Evolutionary conservation across 2,797 vertebrate species (phyloP).

Genomic region (Chiroxiphia lanceolata): DNA sequence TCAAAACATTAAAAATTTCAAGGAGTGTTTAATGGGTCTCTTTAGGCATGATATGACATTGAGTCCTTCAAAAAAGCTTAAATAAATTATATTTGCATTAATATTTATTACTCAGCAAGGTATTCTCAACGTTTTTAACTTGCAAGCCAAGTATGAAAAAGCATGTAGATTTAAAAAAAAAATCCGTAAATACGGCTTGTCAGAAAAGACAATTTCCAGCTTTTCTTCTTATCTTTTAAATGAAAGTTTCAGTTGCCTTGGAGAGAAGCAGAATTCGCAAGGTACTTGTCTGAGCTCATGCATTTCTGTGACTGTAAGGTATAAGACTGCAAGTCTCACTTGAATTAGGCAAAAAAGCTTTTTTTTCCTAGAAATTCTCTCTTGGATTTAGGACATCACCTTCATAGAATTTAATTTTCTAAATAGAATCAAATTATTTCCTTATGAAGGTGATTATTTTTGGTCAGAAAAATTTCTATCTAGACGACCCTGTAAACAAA

Average conservation of each 20-base stretch:
- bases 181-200: background rate
- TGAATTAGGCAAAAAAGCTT: background rate
- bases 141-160: background rate
- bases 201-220: background rate
- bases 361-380: background rate
- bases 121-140: background rate
- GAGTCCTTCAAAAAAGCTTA: background rate
- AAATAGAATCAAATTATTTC: background rate
- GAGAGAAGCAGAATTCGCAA: background rate
- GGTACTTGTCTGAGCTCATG: background rate
- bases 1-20: background rate
- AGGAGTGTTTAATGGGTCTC: background rate
- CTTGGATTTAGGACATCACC: background rate
- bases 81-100: slow-evolving; percentile 11
- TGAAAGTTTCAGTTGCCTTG: background rate
- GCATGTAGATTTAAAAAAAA: background rate
- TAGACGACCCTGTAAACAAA: background rate
- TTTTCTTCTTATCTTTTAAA: background rate
- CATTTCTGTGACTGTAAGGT: background rate
- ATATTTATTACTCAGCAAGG: background rate
- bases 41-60: background rate
- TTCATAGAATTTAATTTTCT: background rate
- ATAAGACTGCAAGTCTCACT: background rate
- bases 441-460: background rate
- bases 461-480: background rate